Evolutionary conservation across 2,113 vertebrate genomes (phyloP), one percentile per base, ranked within the genome.

Genomic region (Cyanistes caeruleus): DNA sequence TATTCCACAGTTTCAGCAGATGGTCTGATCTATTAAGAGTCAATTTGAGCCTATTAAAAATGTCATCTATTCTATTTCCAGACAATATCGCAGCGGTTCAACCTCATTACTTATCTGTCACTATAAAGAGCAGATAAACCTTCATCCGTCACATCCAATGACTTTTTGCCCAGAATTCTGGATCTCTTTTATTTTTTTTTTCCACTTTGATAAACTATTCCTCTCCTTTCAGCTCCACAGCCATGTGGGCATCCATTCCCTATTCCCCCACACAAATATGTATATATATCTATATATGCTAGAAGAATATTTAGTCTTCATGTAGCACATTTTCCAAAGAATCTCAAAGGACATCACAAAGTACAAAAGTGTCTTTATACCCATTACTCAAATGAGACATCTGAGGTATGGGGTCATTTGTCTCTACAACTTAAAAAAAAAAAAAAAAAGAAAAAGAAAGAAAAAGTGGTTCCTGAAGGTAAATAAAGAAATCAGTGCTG

Each of bases 41-140:
- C 92, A 95, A 95, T 97, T 92, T 95, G 55, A 93, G 80, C 68
- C 89, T 95, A 96, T 95, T 93, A 93, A 96, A 75, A 95, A 93
- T 72, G 48, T 74, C 39, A 97, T 96, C 86, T 84, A 84, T 97
- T 95, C 72, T 90, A 52, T 86, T 95, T 94, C 93, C 91, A 95
- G 86, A 84, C 83, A 95, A 70, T 93, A 93, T 81, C 4, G 0
- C 44, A 77, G 88, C 8, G 39, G 94, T 92, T 93, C 75, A 93
- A 92, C 80, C 89, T 92, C 92, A 95, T 95, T 96, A 96, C 68
- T 96, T 95, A 95, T 69, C 86, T 96, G 92, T 93, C 83, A 93
- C 51, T 88, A 73, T 70, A 79, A 92, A 88, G 91, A 95, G 86
- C 39, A 86, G 60, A 59, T 84, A 88, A 95, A 92, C 68, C 51